A percentile compares a stretch with the other conserved stretches of the same genome.
Conservation (phyloP, 1,140 invertebrate species). For the Drosophila busckii region DNA sequence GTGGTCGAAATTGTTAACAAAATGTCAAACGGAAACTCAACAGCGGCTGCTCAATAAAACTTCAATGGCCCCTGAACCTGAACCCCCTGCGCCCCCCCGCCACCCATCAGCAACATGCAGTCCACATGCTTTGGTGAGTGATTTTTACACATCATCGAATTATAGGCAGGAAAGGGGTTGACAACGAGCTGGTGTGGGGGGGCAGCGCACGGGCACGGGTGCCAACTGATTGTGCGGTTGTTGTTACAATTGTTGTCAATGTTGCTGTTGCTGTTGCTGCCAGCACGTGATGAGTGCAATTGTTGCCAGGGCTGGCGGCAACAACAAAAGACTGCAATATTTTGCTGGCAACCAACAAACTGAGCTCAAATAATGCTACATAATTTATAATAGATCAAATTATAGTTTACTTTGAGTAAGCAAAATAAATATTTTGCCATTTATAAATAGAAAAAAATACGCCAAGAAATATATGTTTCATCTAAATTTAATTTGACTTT, state of each 20-base stretch:
- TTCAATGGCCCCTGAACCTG: constrained; percentile 57
- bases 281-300: constrained; percentile 58
- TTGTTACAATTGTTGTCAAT: constrained; percentile 64
- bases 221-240: constrained; percentile 67
- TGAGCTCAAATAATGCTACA: too few species aligned
- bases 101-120: constrained; percentile 19
- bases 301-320: neutral
- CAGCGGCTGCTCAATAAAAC: constrained; percentile 63
- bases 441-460: too few species aligned
- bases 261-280: constrained; percentile 24
- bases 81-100: neutral
- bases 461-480: too few species aligned
- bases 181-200: neutral
- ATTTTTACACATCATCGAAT: constrained; percentile 44
- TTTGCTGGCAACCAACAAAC: too few species aligned
- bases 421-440: too few species aligned
- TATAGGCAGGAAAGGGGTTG: constrained; percentile 19
- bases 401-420: too few species aligned
- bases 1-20: constrained; percentile 77
- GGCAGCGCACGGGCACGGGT: constrained; percentile 7
- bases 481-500: too few species aligned
- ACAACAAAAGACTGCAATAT: constrained; percentile 28
- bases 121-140: too few species aligned
- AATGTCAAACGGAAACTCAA: constrained; percentile 73
- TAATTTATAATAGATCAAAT: too few species aligned